These are phyloP conservation scores for Chaenogobius annularis DNA, from an alignment of 2,113 vertebrate species.

Conservation along the genomic window DNA sequence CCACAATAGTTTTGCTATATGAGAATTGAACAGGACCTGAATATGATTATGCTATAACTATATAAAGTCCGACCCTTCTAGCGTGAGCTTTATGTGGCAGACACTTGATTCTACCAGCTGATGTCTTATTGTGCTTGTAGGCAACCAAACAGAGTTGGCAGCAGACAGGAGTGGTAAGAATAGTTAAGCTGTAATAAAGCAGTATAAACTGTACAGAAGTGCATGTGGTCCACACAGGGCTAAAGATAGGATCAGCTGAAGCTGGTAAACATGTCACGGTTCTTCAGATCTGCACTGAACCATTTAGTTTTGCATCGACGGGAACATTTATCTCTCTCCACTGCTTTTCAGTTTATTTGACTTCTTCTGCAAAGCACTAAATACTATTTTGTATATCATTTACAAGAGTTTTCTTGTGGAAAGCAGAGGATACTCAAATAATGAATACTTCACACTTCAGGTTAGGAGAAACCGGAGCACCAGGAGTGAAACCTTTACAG, in stretches of 20 bases:
- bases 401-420: neutral
- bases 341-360: neutral
- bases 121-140: neutral
- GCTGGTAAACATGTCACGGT: constrained; percentile 19
- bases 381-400: neutral
- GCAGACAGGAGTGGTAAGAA: neutral
- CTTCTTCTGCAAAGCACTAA: neutral
- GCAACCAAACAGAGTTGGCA: neutral
- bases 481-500: too few species aligned
- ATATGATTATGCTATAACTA: neutral
- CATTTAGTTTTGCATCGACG: constrained; percentile 9
- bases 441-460: neutral
- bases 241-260: constrained; percentile 5
- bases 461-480: too few species aligned
- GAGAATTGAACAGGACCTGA: neutral
- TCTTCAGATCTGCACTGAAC: constrained; percentile 5
- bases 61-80: neutral
- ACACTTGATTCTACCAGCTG: neutral
- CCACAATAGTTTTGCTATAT: neutral
- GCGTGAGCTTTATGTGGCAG: neutral
- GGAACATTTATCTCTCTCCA: constrained; percentile 13
- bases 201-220: neutral
- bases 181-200: neutral
- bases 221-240: neutral
- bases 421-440: neutral